Base-by-base conservation (phyloP, 1,140 invertebrate species). In the Tenebrio molitor region DNA sequence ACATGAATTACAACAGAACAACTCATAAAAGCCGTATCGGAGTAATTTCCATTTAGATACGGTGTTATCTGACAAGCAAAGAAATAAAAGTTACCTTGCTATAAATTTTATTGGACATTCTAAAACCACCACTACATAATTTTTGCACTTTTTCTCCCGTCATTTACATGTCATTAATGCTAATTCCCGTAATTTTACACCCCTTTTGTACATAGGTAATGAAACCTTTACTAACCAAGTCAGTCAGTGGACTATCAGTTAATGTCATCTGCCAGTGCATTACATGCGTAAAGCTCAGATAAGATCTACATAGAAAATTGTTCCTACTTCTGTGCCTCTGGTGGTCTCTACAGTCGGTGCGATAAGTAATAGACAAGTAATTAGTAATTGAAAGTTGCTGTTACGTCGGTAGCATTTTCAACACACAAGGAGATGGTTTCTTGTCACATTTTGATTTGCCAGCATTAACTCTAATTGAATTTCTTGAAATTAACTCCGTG, bases 251-350 rank as follows among this genome's bases (percentile, higher is more conserved):
- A 10, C 3, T 46, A 46, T 46, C 42, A 46, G 14, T 17, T 15
- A 17, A 46, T 46, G 42, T 46, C 42, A 46, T 46, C 42, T 46
- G 12, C 12, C 17, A 17, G 14, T 17, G 10, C 15, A 46, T 46
- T 46, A 46, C 16, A 46, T 46, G 42, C 42, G 16, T 46, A 39
- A 12, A 7, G 36, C n/a, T 10, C 5, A 17, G 42, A 46, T 46
- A 46, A 46, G 3, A 46, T 46, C 42, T 46, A 46, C 42, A 46
- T 12, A 46, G 42, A 46, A 46, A 46, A 46, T 46, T 46, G 42
- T 46, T 46, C 4, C 42, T 39, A 3, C 36, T 39, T 46, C 42
- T 46, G 5, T 19, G 14, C 16, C 10, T 46, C 14, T 5, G 16
- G 17, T 17, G 5, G 42, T 17, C 15, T 46, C 42, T n/a, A 46